Evolutionary conservation across 1,140 invertebrate species (phyloP).

Genomic region (Drosophila repletoides): DNA sequence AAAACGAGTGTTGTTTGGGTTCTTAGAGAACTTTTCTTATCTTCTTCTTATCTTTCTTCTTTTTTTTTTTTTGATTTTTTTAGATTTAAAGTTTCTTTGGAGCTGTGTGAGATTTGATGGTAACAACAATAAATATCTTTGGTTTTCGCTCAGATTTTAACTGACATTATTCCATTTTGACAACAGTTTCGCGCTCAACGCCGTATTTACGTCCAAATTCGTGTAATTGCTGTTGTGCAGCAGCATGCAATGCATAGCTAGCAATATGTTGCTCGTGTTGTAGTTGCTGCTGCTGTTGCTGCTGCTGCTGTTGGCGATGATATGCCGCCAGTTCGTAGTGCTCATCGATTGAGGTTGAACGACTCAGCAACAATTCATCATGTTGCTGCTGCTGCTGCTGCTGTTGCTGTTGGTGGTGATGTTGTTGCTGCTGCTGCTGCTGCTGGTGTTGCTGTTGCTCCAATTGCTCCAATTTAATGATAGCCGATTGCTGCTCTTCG

Average conservation of each 20-base stretch:
- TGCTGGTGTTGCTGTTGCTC: slow-evolving; percentile 44
- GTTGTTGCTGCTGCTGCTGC: slow-evolving; percentile 24
- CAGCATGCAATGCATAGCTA: slow-evolving; percentile 58
- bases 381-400: slow-evolving; percentile 50
- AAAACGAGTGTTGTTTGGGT: slow-evolving; percentile 37
- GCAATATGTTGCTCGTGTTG: slow-evolving; percentile 64
- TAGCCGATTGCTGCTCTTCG: slow-evolving; percentile 41
- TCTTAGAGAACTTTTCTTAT: slow-evolving; percentile 73
- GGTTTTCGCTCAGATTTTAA: slow-evolving; percentile 23
- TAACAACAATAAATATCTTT: slow-evolving; percentile 71
- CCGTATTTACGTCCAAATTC: slow-evolving; percentile 67
- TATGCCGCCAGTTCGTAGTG: slow-evolving; percentile 64
- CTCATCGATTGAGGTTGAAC: slow-evolving; percentile 61
- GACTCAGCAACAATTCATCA: slow-evolving; percentile 59
- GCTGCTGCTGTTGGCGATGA: slow-evolving; percentile 54
- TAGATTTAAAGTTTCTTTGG: slow-evolving; percentile 65
- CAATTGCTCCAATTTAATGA: slow-evolving; percentile 60
- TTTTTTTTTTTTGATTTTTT: slow-evolving; percentile 48
- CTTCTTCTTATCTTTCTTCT: too few species aligned
- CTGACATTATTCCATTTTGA: slow-evolving; percentile 70
- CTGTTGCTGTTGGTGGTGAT: slow-evolving; percentile 46
- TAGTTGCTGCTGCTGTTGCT: slow-evolving; percentile 52
- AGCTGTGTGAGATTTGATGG: slow-evolving; percentile 71
- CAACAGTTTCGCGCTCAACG: slow-evolving; percentile 69
- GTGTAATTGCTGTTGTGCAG: slow-evolving; percentile 60